A percentile compares a stretch with the other conserved stretches of the same genome.
Conservation (phyloP, 2,113 vertebrate genomes). For the Urocolius indicus region DNA sequence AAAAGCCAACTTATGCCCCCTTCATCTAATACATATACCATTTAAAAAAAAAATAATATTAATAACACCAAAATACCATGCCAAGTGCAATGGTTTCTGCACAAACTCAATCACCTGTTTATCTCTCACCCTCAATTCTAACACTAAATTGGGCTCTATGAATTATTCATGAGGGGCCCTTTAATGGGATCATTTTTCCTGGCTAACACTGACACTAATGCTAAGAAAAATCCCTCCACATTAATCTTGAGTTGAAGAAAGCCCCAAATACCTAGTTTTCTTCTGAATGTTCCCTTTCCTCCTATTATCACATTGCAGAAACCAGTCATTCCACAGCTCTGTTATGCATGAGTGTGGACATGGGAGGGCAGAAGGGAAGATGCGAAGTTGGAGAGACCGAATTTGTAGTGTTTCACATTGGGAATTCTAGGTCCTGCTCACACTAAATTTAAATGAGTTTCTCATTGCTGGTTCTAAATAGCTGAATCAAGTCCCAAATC, state of each 20-base stretch:
- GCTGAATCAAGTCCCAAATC: neutral
- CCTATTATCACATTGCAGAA: slow-evolving; percentile 34
- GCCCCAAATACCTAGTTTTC: slow-evolving; percentile 74
- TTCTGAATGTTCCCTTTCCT: slow-evolving; percentile 49
- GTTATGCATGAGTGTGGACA: neutral
- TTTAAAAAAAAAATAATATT: neutral
- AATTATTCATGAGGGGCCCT: slow-evolving; percentile 77
- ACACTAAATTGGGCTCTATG: slow-evolving; percentile 75
- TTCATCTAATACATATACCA: neutral
- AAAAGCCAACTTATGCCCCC: neutral
- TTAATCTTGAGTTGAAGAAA: slow-evolving; percentile 79
- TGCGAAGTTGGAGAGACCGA: neutral
- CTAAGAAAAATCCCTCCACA: slow-evolving; percentile 78
- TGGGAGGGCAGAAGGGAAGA: neutral
- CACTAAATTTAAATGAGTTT: neutral
- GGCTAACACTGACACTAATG: slow-evolving; percentile 79
- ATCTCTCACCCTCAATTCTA: slow-evolving; percentile 67
- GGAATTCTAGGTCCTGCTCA: neutral
- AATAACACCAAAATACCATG: slow-evolving; percentile 39
- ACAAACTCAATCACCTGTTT: slow-evolving; percentile 78
- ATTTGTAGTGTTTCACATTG: neutral
- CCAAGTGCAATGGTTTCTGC: slow-evolving; percentile 40
- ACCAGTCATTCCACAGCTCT: neutral
- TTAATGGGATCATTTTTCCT: slow-evolving; percentile 82
- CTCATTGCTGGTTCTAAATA: neutral